phyloP scores from a whole-genome alignment of 2,113 vertebrate species.

The Crotophaga sulcirostris region DNA sequence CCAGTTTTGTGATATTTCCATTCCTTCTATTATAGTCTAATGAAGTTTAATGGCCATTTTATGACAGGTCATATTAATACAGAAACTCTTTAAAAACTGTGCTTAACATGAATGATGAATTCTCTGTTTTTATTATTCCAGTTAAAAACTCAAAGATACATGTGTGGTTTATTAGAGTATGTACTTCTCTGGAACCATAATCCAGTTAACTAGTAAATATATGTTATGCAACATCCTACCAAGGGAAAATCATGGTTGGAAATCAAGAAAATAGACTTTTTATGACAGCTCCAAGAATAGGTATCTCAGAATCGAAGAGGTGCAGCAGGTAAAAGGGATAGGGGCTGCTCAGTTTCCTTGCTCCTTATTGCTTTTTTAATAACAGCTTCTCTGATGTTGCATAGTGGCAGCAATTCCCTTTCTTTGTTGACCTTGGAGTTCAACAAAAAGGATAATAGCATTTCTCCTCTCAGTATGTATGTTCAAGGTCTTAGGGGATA shows the following conservation, averaged over 20 bases:
- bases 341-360: neutral
- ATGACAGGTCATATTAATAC: conserved; percentile 7
- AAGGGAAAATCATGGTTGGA: neutral
- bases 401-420: neutral
- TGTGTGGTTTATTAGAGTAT: neutral
- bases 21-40: conserved; percentile 18
- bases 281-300: neutral
- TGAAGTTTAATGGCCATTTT: conserved; percentile 30
- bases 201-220: neutral
- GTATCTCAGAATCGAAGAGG: neutral
- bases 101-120: conserved; percentile 29
- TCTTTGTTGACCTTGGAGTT: neutral
- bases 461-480: neutral
- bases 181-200: neutral
- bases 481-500: neutral
- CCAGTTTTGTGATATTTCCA: neutral
- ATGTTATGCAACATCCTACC: neutral
- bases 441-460: neutral
- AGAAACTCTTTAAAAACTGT: conserved; percentile 5
- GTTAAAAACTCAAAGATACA: neutral
- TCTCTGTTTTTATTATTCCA: neutral
- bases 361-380: neutral
- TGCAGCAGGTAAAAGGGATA: neutral
- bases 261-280: neutral
- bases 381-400: neutral